Percentiles rank a stretch among this genome's conserved stretches.
Conservation (phyloP, 2,797 vertebrate genomes). For the Halcyon badia region DNA sequence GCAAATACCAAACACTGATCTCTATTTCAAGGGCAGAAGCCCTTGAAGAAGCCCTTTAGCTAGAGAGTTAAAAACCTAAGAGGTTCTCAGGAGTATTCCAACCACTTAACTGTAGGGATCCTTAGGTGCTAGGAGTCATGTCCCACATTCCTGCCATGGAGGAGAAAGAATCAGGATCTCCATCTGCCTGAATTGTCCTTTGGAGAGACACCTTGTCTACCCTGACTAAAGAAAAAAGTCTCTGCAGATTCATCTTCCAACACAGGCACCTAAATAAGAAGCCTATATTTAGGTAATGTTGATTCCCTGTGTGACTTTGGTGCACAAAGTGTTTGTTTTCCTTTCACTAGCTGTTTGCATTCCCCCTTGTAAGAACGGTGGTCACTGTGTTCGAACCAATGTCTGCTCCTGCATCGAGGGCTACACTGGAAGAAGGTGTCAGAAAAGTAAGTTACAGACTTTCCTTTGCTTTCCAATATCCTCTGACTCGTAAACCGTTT, state of each 20-base stretch:
- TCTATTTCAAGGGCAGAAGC: not conserved
- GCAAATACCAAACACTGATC: not conserved
- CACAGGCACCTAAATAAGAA: not conserved
- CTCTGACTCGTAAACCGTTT: not conserved
- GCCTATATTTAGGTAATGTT: fast-evolving
- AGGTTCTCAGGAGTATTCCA: not conserved
- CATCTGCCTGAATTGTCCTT: not conserved
- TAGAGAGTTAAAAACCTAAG: not conserved
- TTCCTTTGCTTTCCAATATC: not conserved
- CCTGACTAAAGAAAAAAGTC: not conserved
- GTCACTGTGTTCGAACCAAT: conserved; percentile 88
- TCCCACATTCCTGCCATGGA: not conserved
- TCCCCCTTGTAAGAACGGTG: conserved; percentile 93
- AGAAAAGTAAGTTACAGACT: conserved; percentile 86
- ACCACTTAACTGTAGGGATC: not conserved
- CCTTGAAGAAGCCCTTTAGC: not conserved
- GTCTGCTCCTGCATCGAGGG: conserved; percentile 88
- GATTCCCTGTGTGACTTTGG: not conserved
- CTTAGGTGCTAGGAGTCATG: fast-evolving
- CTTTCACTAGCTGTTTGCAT: conserved; percentile 87
- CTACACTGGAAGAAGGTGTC: conserved; percentile 89
- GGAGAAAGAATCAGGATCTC: not conserved
- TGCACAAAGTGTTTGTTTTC: not conserved
- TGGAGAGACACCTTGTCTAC: not conserved
- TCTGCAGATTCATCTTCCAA: not conserved